These are phyloP conservation scores for Hystrix brachyura DNA, from an alignment of 2,113 vertebrate species.

Conservation along the genomic window DNA sequence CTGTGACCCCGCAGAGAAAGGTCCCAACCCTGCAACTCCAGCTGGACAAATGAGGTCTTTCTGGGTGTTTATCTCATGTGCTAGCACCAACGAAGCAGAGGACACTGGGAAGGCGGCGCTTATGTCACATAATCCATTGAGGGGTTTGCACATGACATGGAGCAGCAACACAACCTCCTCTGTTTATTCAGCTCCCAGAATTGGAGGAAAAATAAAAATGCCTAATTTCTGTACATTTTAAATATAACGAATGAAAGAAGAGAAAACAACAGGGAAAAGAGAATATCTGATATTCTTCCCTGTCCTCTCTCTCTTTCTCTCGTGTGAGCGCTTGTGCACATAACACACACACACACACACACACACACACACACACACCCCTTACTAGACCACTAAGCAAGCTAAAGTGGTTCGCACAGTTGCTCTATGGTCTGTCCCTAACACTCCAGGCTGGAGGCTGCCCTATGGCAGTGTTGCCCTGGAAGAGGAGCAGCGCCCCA, in stretches of 20 bases:
- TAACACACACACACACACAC: neutral
- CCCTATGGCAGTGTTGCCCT: accelerated
- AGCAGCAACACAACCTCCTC: neutral
- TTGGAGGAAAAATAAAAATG: neutral
- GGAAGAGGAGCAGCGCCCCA: neutral
- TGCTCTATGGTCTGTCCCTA: neutral
- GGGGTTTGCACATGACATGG: neutral
- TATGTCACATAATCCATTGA: neutral
- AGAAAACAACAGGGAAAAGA: neutral
- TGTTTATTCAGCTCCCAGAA: neutral
- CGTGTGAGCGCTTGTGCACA: too few species aligned
- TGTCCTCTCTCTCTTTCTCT: neutral
- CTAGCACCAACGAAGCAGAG: neutral
- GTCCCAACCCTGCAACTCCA: neutral
- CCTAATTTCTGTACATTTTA: neutral
- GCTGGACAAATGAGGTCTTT: slow-evolving; percentile 44
- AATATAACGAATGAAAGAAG: neutral
- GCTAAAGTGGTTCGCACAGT: neutral
- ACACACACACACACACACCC: neutral
- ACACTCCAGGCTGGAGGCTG: neutral
- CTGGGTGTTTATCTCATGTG: slow-evolving; percentile 58
- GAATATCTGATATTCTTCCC: neutral
- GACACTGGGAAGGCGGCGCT: slow-evolving; percentile 9
- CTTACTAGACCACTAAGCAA: neutral
- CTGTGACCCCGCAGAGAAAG: neutral